Evolutionary conservation across 2,797 vertebrate species (phyloP), one percentile per base, ranked within the genome.

Genomic region (Muraenolepis orangiensis): DNA sequence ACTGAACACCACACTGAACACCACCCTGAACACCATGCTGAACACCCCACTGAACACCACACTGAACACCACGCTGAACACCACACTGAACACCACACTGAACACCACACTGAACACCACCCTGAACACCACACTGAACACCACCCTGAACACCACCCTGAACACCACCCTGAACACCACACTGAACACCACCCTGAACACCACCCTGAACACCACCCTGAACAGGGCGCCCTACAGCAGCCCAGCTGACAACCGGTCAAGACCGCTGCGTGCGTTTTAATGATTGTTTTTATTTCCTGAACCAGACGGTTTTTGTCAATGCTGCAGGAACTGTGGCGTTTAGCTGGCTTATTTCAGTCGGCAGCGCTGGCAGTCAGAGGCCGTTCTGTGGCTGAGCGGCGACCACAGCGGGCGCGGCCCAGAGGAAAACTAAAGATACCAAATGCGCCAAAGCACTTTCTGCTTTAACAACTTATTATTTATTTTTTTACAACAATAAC

Each of bases 401-500:
- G 28, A 20, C 66, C 64, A 42, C n/a, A 74, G 38, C 31, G 66
- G 66, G 64, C 23, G 72, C 30, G 38, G 46, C 66, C 23, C 18
- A 42, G 3, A 28, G 38, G 16, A 46, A 66, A 68, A 36, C 26
- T 67, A 29, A 23, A 34, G 72, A 46, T 23, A 40, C 20, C 28
- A 73, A 18, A 29, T 73, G 32, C 14, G 29, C 32, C 72, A 40
- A 26, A 29, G 32, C 51, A 61, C 31, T 28, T 64, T 31, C 36
- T 26, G 46, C 30, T 13, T 72, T 36, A 66, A 31, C 28, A 57
- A 73, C 72, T 57, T 12, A 73, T 11, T 61, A n/a, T n/a, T n/a
- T n/a, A n/a, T 61, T 26, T 69, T 32, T 69, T 38, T 69, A 69
- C n/a, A 66, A 61, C 64, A 66, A 29, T 51, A 51, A 57, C 51